phyloP scores from a whole-genome alignment of 1,140 invertebrate genomes.

The Schlechtendalia chinensis region DNA sequence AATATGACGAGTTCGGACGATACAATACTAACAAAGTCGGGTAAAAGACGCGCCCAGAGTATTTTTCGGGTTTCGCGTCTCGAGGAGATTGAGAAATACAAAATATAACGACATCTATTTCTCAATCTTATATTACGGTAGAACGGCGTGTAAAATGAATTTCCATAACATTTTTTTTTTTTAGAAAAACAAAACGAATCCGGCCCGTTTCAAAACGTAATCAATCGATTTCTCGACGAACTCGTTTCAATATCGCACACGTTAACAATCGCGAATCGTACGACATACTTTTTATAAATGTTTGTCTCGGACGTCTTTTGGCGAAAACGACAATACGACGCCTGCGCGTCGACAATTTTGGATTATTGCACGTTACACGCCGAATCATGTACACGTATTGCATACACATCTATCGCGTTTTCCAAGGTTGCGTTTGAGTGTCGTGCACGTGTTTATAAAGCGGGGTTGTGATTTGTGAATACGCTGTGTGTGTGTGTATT shows the following conservation, averaged over 20 bases:
- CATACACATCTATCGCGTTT: not conserved
- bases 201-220: too few relatives aligned
- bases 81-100: not conserved
- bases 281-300: not conserved
- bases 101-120: not conserved
- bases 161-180: too few relatives aligned
- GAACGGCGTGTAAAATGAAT: too few relatives aligned
- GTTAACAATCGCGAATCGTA: too few relatives aligned
- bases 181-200: too few relatives aligned
- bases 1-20: not conserved
- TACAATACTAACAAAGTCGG: not conserved
- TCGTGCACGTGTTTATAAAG: not conserved
- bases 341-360: not conserved
- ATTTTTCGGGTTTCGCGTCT: too few relatives aligned
- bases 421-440: constrained; percentile 3
- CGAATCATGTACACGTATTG: not conserved
- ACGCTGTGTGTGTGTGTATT: not conserved
- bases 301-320: not conserved
- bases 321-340: not conserved
- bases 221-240: too few relatives aligned
- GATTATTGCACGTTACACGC: constrained; percentile 3
- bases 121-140: not conserved
- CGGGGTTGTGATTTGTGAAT: too few relatives aligned
- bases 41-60: not conserved
- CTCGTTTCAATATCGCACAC: too few relatives aligned